These are phyloP conservation scores for Pantherophis vulpinus DNA, from an alignment of 2,797 vertebrate species.

Conservation along the genomic window DNA sequence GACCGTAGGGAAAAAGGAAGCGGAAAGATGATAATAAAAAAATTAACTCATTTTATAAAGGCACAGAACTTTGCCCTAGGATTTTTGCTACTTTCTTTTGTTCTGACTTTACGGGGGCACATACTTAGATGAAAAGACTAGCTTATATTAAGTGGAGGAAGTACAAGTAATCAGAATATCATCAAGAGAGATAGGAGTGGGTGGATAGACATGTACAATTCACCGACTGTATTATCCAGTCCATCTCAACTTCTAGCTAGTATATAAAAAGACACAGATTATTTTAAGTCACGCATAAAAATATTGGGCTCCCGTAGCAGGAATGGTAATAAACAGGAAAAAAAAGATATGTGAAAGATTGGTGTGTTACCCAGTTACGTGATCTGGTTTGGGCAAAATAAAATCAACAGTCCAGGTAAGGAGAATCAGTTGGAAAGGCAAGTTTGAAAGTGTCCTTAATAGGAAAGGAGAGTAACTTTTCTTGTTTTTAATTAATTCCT, in stretches of 20 bases:
- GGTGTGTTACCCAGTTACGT: background rate
- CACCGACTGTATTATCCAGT: background rate
- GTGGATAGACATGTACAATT: background rate
- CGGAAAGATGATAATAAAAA: background rate
- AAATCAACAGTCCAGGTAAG: background rate
- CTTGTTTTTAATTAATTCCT: background rate
- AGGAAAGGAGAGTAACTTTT: background rate
- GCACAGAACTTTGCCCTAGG: background rate
- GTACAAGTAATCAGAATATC: background rate
- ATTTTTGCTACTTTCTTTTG: background rate
- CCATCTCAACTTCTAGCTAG: background rate
- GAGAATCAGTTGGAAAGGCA: background rate
- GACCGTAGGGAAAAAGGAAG: background rate
- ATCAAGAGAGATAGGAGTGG: accelerated
- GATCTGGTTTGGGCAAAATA: background rate
- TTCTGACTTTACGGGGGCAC: background rate
- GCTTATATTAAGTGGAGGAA: background rate
- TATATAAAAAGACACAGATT: background rate
- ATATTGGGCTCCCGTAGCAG: background rate
- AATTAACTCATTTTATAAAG: background rate
- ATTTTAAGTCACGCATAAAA: background rate
- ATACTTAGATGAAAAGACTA: background rate
- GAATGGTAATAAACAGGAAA: background rate
- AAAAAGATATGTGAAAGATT: background rate
- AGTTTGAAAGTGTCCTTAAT: background rate